Evolutionary conservation across 2,113 vertebrate species (phyloP).

Genomic region (Pelmatolapia mariae): DNA sequence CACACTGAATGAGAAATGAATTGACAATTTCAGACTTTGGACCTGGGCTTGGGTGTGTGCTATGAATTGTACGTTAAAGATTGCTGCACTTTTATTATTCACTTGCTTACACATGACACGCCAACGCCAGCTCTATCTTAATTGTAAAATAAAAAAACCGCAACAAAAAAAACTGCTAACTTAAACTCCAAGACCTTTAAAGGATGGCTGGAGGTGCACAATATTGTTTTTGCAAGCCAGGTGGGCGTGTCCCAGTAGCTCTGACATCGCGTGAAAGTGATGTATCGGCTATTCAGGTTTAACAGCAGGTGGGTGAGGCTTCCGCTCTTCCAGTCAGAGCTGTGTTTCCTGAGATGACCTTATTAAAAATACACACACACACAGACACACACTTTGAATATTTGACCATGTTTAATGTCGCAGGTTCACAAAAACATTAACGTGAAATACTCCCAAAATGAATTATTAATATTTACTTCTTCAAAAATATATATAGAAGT

Average conservation of each 20-base stretch:
- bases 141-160: neutral
- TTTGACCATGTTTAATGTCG: neutral
- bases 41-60: neutral
- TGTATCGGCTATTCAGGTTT: no score
- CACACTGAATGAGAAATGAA: rapidly evolving
- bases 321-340: neutral
- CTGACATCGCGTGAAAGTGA: no score
- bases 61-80: neutral
- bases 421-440: neutral
- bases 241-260: neutral
- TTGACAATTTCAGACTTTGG: neutral
- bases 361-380: neutral
- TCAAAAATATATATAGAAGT: no score
- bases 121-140: neutral
- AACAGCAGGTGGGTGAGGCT: no score
- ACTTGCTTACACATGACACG: neutral
- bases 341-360: neutral
- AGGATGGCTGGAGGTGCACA: neutral
- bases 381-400: no score
- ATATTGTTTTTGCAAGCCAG: neutral
- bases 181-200: neutral
- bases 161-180: neutral
- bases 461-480: no score
- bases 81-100: neutral
- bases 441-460: no score